Percentiles rank a stretch among this genome's conserved stretches.
Evolutionary conservation across 2,113 vertebrate genomes (phyloP).

Genomic region (Pogonocichla stellata): DNA sequence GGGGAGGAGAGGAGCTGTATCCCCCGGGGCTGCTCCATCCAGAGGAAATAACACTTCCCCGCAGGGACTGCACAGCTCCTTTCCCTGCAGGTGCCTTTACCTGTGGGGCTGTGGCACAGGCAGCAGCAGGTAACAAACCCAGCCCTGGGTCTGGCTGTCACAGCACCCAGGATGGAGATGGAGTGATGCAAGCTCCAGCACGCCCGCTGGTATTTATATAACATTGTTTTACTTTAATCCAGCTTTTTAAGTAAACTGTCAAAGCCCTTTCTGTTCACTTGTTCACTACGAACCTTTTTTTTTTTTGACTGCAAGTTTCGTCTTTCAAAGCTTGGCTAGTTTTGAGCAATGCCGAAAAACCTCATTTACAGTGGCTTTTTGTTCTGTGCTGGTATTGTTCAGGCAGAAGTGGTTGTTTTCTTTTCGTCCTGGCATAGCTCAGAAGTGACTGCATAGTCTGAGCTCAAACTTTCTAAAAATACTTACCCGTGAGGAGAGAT

Average conservation of each 20-base stretch:
- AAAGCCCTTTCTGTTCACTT: constrained; percentile 28
- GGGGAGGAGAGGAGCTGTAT: neutral
- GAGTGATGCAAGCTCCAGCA: neutral
- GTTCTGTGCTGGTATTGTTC: neutral
- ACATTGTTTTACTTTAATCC: constrained; percentile 21
- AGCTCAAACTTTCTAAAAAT: constrained; percentile 48
- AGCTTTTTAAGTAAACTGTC: constrained; percentile 30
- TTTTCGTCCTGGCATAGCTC: constrained; percentile 21
- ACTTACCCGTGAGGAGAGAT: neutral
- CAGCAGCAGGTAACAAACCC: neutral
- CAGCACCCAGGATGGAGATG: neutral
- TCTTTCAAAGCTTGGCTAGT: constrained; percentile 15
- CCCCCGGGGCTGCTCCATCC: neutral
- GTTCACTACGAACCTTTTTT: neutral
- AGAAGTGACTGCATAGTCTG: constrained; percentile 50
- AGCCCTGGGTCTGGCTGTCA: neutral
- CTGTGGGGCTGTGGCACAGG: fast-evolving
- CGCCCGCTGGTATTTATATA: neutral
- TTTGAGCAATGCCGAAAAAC: constrained; percentile 7
- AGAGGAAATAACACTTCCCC: neutral
- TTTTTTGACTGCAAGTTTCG: neutral
- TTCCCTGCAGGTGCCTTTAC: neutral
- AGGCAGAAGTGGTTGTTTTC: constrained; percentile 45
- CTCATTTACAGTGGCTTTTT: constrained; percentile 22
- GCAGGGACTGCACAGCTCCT: fast-evolving